Conservation (phyloP, 2,797 vertebrate species). For the Ctenochaetus hawaiiensis region DNA sequence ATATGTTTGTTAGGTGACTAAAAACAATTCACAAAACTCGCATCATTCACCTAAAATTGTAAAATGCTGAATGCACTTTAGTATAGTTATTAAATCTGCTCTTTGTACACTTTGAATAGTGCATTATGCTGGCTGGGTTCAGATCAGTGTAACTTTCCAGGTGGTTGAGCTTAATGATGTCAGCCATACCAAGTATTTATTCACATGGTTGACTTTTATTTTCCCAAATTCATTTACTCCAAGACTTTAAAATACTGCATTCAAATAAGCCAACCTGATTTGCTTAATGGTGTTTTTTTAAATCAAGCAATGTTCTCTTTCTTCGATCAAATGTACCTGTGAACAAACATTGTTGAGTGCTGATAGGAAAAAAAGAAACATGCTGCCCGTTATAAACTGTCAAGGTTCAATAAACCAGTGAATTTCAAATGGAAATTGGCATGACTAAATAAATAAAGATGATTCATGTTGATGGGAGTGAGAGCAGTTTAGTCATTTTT, state of each 20-base stretch:
- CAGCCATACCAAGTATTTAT: too few species aligned
- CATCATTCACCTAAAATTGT: background rate
- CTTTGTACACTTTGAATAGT: background rate
- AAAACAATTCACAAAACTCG: background rate
- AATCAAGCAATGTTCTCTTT: constrained; percentile 9
- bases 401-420: constrained; percentile 35
- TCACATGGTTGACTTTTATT: too few species aligned
- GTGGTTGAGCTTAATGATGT: too few species aligned
- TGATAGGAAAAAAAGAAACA: constrained; percentile 10
- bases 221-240: too few species aligned
- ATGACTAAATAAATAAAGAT: constrained; percentile 28
- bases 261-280: background rate
- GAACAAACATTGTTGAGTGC: constrained; percentile 12
- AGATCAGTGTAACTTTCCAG: background rate
- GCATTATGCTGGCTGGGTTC: background rate
- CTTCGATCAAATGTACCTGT: constrained; percentile 19
- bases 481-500: constrained; percentile 19
- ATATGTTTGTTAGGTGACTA: background rate
- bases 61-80: background rate
- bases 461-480: background rate
- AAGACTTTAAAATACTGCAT: background rate
- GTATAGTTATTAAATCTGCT: background rate
- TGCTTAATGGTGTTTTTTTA: background rate
- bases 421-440: constrained; percentile 34
- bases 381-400: background rate